Evolutionary conservation across 2,113 vertebrate species (phyloP).

Genomic region (Ophiodon elongatus): DNA sequence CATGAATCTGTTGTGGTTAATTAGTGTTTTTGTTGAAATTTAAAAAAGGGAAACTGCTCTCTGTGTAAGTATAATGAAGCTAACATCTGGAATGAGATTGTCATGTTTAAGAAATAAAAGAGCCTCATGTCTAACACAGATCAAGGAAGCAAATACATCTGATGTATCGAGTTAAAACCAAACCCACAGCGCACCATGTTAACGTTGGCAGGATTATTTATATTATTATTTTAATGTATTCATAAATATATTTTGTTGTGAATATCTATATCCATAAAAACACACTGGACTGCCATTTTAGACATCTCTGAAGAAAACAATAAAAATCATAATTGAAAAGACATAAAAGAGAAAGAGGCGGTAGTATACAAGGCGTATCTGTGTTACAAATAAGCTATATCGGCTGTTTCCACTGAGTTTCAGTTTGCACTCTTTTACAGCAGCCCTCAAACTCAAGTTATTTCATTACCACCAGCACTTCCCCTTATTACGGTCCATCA

Average conservation of each 20-base stretch:
- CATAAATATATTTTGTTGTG: background rate
- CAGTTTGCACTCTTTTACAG: background rate
- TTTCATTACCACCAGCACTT: background rate
- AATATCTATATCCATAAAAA: background rate
- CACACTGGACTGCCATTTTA: background rate
- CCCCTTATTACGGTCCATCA: slow-evolving; percentile 4
- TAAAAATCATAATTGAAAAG: background rate
- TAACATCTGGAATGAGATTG: background rate
- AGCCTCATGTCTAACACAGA: background rate
- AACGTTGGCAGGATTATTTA: background rate
- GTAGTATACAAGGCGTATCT: background rate
- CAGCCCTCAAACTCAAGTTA: background rate
- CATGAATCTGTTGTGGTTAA: background rate
- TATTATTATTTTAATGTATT: background rate
- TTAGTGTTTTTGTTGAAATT: background rate
- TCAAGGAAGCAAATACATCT: background rate
- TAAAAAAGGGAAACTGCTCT: background rate
- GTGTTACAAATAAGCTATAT: background rate
- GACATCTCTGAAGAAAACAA: background rate
- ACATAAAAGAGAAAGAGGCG: background rate
- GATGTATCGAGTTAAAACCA: background rate
- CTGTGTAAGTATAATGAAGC: background rate
- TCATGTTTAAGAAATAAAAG: background rate
- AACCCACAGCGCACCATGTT: background rate
- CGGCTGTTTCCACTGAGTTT: background rate